These are phyloP conservation scores for Drosophila nigromelanica DNA, from an alignment of 1,140 invertebrate species.

Conservation along the genomic window DNA sequence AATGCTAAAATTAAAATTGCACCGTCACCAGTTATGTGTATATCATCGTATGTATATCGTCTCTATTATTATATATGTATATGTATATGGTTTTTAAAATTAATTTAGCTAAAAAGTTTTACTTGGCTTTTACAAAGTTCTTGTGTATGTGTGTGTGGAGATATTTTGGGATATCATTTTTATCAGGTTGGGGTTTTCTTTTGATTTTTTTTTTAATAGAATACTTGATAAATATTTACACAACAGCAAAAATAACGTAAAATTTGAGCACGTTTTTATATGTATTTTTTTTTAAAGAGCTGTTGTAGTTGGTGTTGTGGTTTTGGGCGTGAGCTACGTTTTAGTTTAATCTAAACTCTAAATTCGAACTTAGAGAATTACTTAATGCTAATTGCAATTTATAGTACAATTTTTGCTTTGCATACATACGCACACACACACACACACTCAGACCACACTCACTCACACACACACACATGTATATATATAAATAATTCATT, in stretches of 20 bases:
- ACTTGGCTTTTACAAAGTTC: slow-evolving; percentile 65
- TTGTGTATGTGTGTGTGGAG: slow-evolving; percentile 28
- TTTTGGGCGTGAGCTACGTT: slow-evolving; percentile 27
- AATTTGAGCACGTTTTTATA: slow-evolving; percentile 62
- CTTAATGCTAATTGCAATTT: slow-evolving; percentile 73
- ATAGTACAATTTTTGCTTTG: slow-evolving; percentile 66
- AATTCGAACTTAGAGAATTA: slow-evolving; percentile 67
- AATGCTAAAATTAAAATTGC: slow-evolving; percentile 78
- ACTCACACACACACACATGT: slow-evolving; percentile 9
- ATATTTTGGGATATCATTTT: slow-evolving; percentile 57
- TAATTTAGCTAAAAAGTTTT: slow-evolving; percentile 81
- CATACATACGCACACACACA: slow-evolving; percentile 39
- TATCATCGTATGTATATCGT: slow-evolving; percentile 61
- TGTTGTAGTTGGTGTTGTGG: slow-evolving; percentile 45
- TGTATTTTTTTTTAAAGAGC: slow-evolving; percentile 33
- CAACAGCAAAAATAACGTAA: slow-evolving; percentile 63
- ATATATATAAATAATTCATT: slow-evolving; percentile 68
- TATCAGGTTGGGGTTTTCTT: slow-evolving; percentile 48
- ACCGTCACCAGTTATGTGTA: slow-evolving; percentile 76
- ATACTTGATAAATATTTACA: slow-evolving; percentile 58
- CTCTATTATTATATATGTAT: slow-evolving; percentile 53
- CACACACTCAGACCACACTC: slow-evolving; percentile 2
- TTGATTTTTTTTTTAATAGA: slow-evolving; percentile 10
- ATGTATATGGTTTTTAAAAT: slow-evolving; percentile 59
- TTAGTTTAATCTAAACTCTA: slow-evolving; percentile 58